Evolutionary conservation across 2,888 invertebrate genomes (phyloP), one percentile per base, ranked within the genome.

Genomic region (Vandiemenella viatica): DNA sequence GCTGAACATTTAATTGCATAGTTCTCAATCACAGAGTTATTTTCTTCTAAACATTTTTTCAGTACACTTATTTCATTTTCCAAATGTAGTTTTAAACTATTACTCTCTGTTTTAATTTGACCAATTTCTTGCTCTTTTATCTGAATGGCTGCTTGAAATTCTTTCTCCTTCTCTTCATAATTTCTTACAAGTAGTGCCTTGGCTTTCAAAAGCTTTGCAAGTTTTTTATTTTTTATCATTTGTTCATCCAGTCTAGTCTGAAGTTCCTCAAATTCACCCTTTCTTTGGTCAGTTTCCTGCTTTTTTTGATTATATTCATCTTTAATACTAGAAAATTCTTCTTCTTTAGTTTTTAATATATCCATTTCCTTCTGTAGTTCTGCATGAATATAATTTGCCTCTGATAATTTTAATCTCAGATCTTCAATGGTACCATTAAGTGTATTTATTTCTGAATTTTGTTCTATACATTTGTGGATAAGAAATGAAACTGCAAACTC

Each of bases 181-280:
- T 43, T 44, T 45, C 51, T 50, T n/a, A 77, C 79, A 53, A 77
- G 71, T 1, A 69, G 62, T 0, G 75, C 71, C 60, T 83, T 85
- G 61, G 83, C 85, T 63, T 85, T 87, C 8, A 86, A 69, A 59
- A 76, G 82, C 0, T 80, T 73, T 0, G 83, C 86, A 58, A 82
- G 76, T 59, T 85, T 85, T 60, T 85, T 87, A 60, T 85, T 71
- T 64, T 84, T 86, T 49, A 85, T 84, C 47, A 81, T 63, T 53
- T 83, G 75, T 45, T 80, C 78, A 58, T 77, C 80, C 55, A 78
- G 76, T 60, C 80, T 82, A 6, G 61, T 67, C 58, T 80, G 79
- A 1, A 78, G 59, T 13, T 64, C 59, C 52, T 65, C 61, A 22
- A 72, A 59, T 15, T 69, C 19, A 65, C 62, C 26, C 66, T 65